Conservation (phyloP, 1,140 invertebrate genomes). For the Drosophila pachea region DNA sequence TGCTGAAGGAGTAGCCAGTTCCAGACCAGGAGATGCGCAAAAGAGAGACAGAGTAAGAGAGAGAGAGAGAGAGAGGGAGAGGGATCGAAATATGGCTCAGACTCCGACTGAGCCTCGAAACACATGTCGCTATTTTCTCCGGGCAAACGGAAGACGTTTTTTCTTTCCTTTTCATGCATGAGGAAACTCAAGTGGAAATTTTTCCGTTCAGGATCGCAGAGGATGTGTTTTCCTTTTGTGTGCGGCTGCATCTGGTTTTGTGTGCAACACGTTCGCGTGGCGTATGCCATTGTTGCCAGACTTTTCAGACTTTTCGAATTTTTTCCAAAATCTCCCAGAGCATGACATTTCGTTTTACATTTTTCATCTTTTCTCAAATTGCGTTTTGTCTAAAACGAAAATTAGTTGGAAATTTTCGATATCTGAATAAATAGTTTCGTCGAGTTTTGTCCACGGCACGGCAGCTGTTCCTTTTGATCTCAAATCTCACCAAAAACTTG, state of each 20-base stretch:
- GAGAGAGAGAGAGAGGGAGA: neutral
- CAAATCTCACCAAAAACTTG: neutral
- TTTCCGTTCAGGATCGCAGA: constrained; percentile 46
- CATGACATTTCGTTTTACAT: constrained; percentile 65
- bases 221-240: constrained; percentile 40
- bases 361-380: constrained; percentile 46
- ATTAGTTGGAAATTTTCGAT: constrained; percentile 15
- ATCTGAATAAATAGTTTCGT: neutral
- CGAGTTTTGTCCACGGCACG: constrained; percentile 33
- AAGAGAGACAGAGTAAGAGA: neutral
- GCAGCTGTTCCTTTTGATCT: constrained; percentile 27
- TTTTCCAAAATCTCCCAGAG: constrained; percentile 28
- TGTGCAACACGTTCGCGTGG: constrained; percentile 62
- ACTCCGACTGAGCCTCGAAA: constrained; percentile 50
- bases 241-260: constrained; percentile 50
- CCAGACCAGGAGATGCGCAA: neutral
- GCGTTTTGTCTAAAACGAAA: constrained; percentile 18
- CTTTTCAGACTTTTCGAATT: constrained; percentile 23
- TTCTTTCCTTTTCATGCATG: constrained; percentile 42
- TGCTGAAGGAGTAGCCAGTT: constrained; percentile 15
- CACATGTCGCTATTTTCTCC: constrained; percentile 59
- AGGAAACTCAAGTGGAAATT: constrained; percentile 73
- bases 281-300: constrained; percentile 50
- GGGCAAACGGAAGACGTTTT: constrained; percentile 64
- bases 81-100: constrained; percentile 5